A percentile compares a stretch with the other conserved stretches of the same genome.
phyloP scores from a whole-genome alignment of 2,113 vertebrate genomes.

The Hyperopisus bebe region DNA sequence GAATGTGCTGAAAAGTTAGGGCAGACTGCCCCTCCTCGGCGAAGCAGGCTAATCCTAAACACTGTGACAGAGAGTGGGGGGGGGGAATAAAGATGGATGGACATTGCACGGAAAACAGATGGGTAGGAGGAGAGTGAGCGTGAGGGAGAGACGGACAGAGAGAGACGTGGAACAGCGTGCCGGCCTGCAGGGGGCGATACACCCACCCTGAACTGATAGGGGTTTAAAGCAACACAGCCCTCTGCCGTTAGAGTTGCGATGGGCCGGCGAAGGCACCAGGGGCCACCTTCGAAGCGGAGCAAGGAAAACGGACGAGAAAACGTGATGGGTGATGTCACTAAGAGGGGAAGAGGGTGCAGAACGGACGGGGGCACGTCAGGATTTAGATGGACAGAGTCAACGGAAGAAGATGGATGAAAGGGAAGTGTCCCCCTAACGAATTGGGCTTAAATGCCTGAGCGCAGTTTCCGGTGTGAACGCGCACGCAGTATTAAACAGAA shows the following conservation, averaged over 20 bases:
- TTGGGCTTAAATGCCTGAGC: background rate
- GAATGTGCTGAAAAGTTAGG: slow-evolving; percentile 48
- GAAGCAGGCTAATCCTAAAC: slow-evolving; percentile 19
- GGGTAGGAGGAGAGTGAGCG: background rate
- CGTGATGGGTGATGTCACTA: background rate
- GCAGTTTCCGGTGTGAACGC: background rate
- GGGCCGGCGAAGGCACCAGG: background rate
- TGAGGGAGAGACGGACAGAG: slow-evolving; percentile 19
- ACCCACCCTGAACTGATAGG: slow-evolving; percentile 96
- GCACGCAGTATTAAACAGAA: background rate
- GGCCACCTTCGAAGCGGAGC: slow-evolving; percentile 18
- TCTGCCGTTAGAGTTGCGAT: slow-evolving; percentile 78
- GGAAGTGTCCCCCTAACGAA: background rate
- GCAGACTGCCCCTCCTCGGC: slow-evolving; percentile 37
- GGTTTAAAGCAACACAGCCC: slow-evolving; percentile 98
- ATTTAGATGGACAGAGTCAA: background rate
- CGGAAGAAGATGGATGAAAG: background rate
- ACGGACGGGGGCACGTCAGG: background rate
- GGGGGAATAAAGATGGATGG: slow-evolving; percentile 20
- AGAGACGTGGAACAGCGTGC: slow-evolving; percentile 50
- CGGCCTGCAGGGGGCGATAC: slow-evolving; percentile 91
- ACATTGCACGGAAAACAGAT: slow-evolving; percentile 14
- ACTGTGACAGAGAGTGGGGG: slow-evolving; percentile 17
- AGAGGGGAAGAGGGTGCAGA: background rate
- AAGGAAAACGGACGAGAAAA: background rate